These are phyloP conservation scores for Ectropis grisescens DNA, from an alignment of 1,140 invertebrate genomes.

Conservation along the genomic window DNA sequence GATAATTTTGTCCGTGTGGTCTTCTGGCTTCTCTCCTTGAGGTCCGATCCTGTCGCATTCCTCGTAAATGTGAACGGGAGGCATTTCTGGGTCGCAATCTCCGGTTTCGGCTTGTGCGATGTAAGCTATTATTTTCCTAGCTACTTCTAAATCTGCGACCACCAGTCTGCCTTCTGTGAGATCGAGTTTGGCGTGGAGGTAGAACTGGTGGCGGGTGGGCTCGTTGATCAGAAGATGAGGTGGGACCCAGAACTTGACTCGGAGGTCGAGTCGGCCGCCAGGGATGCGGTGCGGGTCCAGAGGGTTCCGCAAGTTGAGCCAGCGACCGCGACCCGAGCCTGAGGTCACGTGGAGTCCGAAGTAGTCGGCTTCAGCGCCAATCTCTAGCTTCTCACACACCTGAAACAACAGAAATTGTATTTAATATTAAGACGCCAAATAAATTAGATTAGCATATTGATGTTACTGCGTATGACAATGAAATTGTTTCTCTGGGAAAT, in stretches of 20 bases:
- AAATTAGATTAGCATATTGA: no score
- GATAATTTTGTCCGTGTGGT: constrained; percentile 75
- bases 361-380: constrained; percentile 89
- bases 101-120: constrained; percentile 82
- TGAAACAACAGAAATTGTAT: constrained; percentile 63
- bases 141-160: constrained; percentile 76
- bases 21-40: constrained; percentile 73
- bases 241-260: constrained; percentile 91
- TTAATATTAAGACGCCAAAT: no score
- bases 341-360: constrained; percentile 82
- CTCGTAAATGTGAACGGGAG: constrained; percentile 72
- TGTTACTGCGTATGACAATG: neutral
- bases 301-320: constrained; percentile 88
- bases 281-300: constrained; percentile 79
- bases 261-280: constrained; percentile 73
- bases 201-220: constrained; percentile 87
- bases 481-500: constrained; percentile 9
- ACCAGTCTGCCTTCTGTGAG: constrained; percentile 79
- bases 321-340: constrained; percentile 80
- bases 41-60: constrained; percentile 75
- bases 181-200: constrained; percentile 83
- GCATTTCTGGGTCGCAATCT: constrained; percentile 75
- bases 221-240: constrained; percentile 89
- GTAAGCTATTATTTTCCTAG: constrained; percentile 80
- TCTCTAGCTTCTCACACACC: constrained; percentile 85